Conservation (phyloP, 2,888 invertebrate genomes). For the Aporophyla lueneburgensis region DNA sequence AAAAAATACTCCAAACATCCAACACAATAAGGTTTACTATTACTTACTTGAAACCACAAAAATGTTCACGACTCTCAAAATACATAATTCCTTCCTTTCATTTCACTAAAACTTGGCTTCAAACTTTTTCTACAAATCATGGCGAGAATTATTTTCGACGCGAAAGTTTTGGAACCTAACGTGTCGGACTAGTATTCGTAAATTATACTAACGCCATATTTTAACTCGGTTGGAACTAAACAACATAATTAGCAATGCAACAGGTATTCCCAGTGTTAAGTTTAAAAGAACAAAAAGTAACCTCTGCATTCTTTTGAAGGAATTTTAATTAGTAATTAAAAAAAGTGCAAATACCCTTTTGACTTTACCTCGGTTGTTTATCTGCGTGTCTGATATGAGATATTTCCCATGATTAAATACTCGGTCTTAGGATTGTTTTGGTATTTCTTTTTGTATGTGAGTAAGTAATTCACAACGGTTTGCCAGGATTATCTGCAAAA, state of each 20-base stretch:
- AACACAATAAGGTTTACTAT: constrained; percentile 4
- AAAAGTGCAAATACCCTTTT: constrained; percentile 36
- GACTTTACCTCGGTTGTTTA: constrained; percentile 11
- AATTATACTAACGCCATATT: constrained; percentile 48
- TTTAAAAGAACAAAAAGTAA: constrained; percentile 41
- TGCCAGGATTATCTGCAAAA: not conserved
- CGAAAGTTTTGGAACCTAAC: constrained; percentile 47
- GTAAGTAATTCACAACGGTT: not conserved
- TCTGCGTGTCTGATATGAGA: constrained; percentile 27
- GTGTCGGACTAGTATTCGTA: constrained; percentile 32
- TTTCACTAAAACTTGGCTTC: constrained; percentile 11
- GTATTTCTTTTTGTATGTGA: constrained; percentile 11
- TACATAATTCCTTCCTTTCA: constrained; percentile 29
- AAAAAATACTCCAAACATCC: constrained; percentile 21
- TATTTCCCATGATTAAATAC: constrained; percentile 35
- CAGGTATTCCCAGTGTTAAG: constrained; percentile 38
- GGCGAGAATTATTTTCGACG: constrained; percentile 26
- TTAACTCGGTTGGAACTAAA: constrained; percentile 37
- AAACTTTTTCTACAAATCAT: constrained; percentile 41
- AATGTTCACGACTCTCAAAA: constrained; percentile 14
- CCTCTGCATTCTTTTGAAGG: constrained; percentile 39
- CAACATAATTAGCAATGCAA: constrained; percentile 56
- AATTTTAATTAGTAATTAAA: constrained; percentile 62
- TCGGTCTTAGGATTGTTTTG: constrained; percentile 18
- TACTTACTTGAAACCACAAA: constrained; percentile 25